These are phyloP conservation scores for Pogoniulus pusillus DNA, from an alignment of 2,797 vertebrate species.

Conservation along the genomic window DNA sequence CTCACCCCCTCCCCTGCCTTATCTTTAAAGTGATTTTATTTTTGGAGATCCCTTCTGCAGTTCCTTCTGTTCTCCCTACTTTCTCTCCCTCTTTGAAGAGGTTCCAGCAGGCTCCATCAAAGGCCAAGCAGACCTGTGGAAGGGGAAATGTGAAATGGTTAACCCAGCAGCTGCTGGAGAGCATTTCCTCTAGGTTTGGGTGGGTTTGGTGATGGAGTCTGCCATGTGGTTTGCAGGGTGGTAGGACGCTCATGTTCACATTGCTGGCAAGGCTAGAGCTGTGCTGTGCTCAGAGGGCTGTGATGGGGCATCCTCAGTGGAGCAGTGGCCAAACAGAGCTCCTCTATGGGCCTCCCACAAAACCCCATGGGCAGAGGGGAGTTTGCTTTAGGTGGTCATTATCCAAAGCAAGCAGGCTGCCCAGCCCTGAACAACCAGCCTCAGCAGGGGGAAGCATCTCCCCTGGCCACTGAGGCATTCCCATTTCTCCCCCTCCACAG, in stretches of 20 bases:
- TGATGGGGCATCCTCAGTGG: neutral
- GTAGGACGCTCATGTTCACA: neutral
- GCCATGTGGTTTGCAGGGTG: conserved; percentile 15
- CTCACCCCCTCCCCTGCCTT: conserved; percentile 55
- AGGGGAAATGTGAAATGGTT: neutral
- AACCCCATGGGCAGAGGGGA: neutral
- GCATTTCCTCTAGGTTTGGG: neutral
- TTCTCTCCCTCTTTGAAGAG: conserved; percentile 53
- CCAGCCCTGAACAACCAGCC: neutral
- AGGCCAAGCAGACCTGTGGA: conserved; percentile 2
- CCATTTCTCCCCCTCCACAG: accelerated
- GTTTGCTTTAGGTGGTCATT: neutral
- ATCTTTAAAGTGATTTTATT: conserved; percentile 63
- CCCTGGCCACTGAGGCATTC: neutral
- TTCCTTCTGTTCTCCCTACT: conserved; percentile 45
- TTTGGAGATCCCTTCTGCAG: conserved; percentile 56
- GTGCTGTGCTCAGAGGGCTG: neutral
- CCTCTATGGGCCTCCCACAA: neutral
- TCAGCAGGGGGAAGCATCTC: neutral
- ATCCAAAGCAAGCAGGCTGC: neutral
- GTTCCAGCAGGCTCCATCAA: conserved; percentile 59
- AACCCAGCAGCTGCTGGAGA: conserved; percentile 26
- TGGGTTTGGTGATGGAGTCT: neutral
- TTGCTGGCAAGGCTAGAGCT: neutral
- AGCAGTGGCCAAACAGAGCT: neutral